phyloP scores from a whole-genome alignment of 2,888 invertebrate genomes.

The Onthophagus sagittarius region DNA sequence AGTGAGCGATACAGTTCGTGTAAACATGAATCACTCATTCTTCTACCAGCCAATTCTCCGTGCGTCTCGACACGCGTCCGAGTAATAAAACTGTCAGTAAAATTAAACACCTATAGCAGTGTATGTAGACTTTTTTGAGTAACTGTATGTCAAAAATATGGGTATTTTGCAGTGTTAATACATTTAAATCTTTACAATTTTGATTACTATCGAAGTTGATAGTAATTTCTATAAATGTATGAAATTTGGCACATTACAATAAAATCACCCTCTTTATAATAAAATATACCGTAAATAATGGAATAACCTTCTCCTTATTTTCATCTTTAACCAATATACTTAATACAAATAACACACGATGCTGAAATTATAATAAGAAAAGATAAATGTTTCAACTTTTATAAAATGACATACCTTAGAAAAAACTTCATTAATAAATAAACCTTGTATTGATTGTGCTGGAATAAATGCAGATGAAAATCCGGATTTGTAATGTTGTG shows the following conservation, averaged over 20 bases:
- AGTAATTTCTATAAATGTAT: too few species aligned
- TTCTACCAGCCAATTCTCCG: too few species aligned
- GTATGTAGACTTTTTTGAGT: too few species aligned
- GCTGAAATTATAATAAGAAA: constrained; percentile 34
- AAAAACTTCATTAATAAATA: constrained; percentile 50
- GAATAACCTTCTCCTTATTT: constrained; percentile 39
- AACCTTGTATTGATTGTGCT: constrained; percentile 41
- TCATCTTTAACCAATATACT: constrained; percentile 44
- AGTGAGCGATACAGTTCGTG: too few species aligned
- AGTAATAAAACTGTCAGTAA: too few species aligned
- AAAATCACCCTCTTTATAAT: background rate
- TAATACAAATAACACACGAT: constrained; percentile 46
- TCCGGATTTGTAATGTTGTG: constrained; percentile 40
- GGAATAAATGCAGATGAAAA: constrained; percentile 42
- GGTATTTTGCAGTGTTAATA: too few species aligned
- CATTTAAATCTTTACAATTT: too few species aligned
- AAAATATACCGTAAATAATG: constrained; percentile 43
- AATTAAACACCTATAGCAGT: too few species aligned
- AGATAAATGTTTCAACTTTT: background rate
- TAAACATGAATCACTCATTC: too few species aligned
- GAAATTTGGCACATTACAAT: background rate
- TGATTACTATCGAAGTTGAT: too few species aligned
- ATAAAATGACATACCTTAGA: constrained; percentile 39
- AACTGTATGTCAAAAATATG: too few species aligned
- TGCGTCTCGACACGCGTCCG: too few species aligned